Base-by-base conservation (phyloP, 2,888 invertebrate species). In the Troilus luridus region DNA sequence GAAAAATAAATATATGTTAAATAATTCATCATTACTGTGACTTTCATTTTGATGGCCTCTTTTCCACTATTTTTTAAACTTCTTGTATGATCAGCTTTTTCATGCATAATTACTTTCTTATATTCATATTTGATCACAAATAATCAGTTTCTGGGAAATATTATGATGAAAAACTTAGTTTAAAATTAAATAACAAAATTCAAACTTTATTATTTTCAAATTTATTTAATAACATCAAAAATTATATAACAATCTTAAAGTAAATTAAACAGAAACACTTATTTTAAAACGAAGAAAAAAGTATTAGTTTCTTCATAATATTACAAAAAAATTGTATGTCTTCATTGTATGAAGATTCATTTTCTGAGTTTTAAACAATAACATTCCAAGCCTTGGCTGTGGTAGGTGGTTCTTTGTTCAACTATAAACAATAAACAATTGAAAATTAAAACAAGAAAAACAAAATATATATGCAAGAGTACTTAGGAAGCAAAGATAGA, bases 351-450 rank as follows among this genome's bases (percentile, higher is more conserved):
- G 11, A 58, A 8, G 41, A 41, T 77, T 77, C 19, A 1, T 77
- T 17, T 2, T 58, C 7, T 6, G 24, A 8, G 21, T 24, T 27
- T 14, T 88, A 88, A 8, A 88, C 41, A 12, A 88, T 54, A 21
- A 89, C 89, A 64, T 64, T 89, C 89, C 89, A 89, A 27, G 41
- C 41, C 17, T 41, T n/a, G 14, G 27, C 9, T 27, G 54, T 21
- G 54, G n/a, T 11, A 64, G 64, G 2, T 41, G 41, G 54, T 27
- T 62, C 60, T 60, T 89, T 60, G 27, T n/a, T n/a, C 60, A 89
- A 12, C 89, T 89, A n/a, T 9, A 89, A 89, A 89, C 54, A 21
- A 64, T n/a, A 64, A 24, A 60, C 21, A 17, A 60, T n/a, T 56
- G 5, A 17, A 58, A 3, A 56, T 7, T 14, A 72, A 27, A 14